Conservation (phyloP, 2,888 invertebrate species). For the Cosmorhoe ocellata region DNA sequence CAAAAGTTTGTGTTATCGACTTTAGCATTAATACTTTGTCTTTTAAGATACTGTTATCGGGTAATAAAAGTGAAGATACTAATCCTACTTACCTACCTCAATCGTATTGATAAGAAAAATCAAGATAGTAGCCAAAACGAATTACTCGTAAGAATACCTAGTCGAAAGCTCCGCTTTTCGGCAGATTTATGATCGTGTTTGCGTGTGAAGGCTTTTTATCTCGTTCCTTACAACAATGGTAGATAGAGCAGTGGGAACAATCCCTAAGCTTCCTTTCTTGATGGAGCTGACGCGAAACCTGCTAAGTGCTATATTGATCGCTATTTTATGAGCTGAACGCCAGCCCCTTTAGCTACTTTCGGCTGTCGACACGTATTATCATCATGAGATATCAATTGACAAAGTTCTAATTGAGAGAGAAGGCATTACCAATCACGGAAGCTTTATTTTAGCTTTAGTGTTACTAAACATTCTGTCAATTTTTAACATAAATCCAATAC, state of each 20-base stretch:
- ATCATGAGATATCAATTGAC: too few relatives aligned
- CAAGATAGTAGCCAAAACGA: conserved; percentile 28
- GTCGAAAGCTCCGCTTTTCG: conserved; percentile 3
- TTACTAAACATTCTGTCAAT: too few relatives aligned
- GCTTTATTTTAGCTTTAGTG: too few relatives aligned
- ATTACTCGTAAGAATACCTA: conserved; percentile 17
- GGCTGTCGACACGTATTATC: too few relatives aligned
- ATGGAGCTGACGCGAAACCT: background rate
- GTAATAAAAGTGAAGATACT: conserved; percentile 2
- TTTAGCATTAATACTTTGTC: too few relatives aligned
- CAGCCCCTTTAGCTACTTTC: too few relatives aligned
- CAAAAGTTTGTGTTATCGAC: too few relatives aligned
- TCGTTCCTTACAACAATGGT: conserved; percentile 11
- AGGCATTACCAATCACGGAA: too few relatives aligned
- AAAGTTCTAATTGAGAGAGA: too few relatives aligned
- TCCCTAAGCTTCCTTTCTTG: background rate
- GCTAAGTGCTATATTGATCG: too few relatives aligned
- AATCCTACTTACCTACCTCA: conserved; percentile 4
- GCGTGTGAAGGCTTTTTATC: conserved; percentile 18
- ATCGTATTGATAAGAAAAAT: conserved; percentile 24
- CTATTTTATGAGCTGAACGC: too few relatives aligned
- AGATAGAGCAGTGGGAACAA: background rate
- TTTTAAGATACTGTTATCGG: conserved; percentile 1
- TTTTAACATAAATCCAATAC: too few relatives aligned
- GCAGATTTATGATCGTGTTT: conserved; percentile 26